Percentiles rank a stretch among this genome's conserved stretches.
These are phyloP conservation scores for Brachyistius frenatus DNA, from an alignment of 2,113 vertebrate genomes.

Conservation along the genomic window DNA sequence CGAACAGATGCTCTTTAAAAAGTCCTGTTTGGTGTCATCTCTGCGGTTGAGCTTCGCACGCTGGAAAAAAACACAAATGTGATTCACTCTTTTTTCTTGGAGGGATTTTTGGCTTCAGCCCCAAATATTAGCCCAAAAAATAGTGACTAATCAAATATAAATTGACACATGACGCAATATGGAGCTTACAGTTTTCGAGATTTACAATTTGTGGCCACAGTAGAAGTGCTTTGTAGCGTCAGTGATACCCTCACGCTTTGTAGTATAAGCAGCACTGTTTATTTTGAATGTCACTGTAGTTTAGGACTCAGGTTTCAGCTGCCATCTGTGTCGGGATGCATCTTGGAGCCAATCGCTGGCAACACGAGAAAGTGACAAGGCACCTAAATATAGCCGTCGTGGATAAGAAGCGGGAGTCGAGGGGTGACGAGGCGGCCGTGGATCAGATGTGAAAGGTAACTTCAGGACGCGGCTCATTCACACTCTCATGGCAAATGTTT, in stretches of 20 bases:
- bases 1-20: neutral
- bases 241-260: slow-evolving; percentile 14
- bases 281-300: slow-evolving; percentile 44
- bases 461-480: slow-evolving; percentile 50
- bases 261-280: slow-evolving; percentile 12
- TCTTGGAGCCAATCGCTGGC: slow-evolving; percentile 37
- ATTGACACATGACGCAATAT: neutral
- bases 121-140: neutral
- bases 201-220: neutral
- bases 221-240: slow-evolving; percentile 17
- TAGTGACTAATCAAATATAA: no score
- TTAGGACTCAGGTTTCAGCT: slow-evolving; percentile 41
- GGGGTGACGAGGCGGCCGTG: slow-evolving; percentile 15
- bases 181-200: neutral
- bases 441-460: slow-evolving; percentile 50
- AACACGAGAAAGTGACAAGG: slow-evolving; percentile 59
- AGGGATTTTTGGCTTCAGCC: neutral
- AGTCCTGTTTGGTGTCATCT: neutral
- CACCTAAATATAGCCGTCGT: slow-evolving; percentile 58
- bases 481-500: slow-evolving; percentile 50
- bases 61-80: slow-evolving; percentile 2
- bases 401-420: slow-evolving; percentile 40
- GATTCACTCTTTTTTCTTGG: slow-evolving; percentile 7
- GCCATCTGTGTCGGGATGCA: slow-evolving; percentile 41
- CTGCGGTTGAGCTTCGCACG: neutral